Evolutionary conservation across 2,113 vertebrate genomes (phyloP), one percentile per base, ranked within the genome.

Genomic region (Corapipo altera): DNA sequence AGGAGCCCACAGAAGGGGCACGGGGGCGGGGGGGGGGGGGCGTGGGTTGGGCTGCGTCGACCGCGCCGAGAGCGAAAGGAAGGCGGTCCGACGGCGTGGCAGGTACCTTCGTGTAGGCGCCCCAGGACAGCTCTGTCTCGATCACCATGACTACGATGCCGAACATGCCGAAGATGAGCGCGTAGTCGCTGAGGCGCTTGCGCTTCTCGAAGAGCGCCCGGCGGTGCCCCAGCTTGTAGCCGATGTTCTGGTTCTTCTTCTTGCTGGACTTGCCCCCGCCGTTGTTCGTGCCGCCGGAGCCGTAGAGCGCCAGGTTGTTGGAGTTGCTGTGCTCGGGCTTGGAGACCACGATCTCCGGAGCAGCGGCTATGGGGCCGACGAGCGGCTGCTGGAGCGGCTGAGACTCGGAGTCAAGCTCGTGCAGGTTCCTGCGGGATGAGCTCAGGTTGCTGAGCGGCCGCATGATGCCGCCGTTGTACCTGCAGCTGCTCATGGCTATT

Each of bases 91-190:
- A 80, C 41, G 41, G 64, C 41, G 51, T 57, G 41, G 77, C 62
- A 67, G 14, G 83, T 98, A 99, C 99, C 99, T 99, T 99, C 97
- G 98, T 98, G 93, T 99, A 99, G 84, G 98, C 98, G 97, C 99
- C 99, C 99, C n/a, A n/a, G n/a, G n/a, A n/a, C n/a, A n/a, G n/a
- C n/a, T n/a, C n/a, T n/a, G n/a, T n/a, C n/a, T n/a, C 99, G 93
- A 99, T 99, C 95, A 99, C 99, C 99, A 99, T 99, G 83, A 99
- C 99, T 94, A 99, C 99, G 97, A 99, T 99, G 92, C 99, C 99
- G 98, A 99, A 99, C 99, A 99, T 99, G 97, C 71, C 72, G 54
- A 74, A 74, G 72, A 74, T 74, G 72, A 74, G 72, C 97, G 99
- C 99, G 76, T 99, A 99, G 98, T 99, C 99, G 96, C 99, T 99